A percentile compares a stretch with the other conserved stretches of the same genome.
phyloP scores from a whole-genome alignment of 1,140 invertebrate species.

The Nebria ingens region DNA sequence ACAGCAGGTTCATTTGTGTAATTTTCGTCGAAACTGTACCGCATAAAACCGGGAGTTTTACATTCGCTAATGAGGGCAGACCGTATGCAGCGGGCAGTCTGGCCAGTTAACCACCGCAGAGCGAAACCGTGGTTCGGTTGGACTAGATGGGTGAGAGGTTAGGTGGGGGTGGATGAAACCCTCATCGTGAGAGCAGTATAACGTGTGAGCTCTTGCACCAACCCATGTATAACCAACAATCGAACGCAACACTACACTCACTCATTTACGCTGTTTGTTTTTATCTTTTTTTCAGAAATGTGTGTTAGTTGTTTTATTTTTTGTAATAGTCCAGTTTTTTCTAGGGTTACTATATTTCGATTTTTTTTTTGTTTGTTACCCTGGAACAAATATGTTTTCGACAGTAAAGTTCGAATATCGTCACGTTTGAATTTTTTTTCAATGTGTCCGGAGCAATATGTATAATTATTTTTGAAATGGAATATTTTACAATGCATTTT shows the following conservation, averaged over 20 bases:
- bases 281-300: neutral
- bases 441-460: no score
- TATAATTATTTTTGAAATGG: no score
- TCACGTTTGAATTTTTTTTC: neutral
- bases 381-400: neutral
- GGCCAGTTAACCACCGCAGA: constrained; percentile 36
- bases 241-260: constrained; percentile 2
- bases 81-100: constrained; percentile 23
- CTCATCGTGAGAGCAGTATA: constrained; percentile 10
- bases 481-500: no score
- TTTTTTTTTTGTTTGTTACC: constrained; percentile 5
- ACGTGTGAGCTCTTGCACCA: constrained; percentile 1
- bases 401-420: neutral
- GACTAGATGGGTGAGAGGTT: constrained; percentile 1
- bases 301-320: neutral
- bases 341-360: constrained; percentile 1
- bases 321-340: neutral
- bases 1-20: constrained; percentile 26
- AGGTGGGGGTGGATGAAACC: constrained; percentile 9
- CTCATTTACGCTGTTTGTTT: neutral
- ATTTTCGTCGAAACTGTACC: constrained; percentile 30
- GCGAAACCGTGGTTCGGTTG: constrained; percentile 17
- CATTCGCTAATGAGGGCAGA: constrained; percentile 31
- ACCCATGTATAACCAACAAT: constrained; percentile 6
- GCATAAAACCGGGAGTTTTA: constrained; percentile 31